Conservation (phyloP, 1,140 invertebrate genomes). For the Triops cancriformis region DNA sequence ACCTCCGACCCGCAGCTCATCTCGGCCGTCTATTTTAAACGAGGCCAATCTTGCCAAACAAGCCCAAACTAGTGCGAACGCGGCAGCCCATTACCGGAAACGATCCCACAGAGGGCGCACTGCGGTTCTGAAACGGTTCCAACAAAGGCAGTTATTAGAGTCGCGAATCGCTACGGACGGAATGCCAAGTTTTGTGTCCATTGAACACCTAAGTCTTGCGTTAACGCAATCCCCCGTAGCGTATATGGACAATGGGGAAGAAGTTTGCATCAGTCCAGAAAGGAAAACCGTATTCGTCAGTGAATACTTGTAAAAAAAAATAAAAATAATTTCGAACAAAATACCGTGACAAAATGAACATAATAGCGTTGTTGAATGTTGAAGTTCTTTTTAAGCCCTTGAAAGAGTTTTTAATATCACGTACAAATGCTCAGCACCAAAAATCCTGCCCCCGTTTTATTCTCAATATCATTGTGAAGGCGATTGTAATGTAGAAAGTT, state of each 20-base stretch:
- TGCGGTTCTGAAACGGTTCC: constrained; percentile 18
- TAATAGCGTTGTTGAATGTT: too few relatives aligned
- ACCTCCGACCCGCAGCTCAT: background rate
- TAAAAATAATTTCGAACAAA: background rate
- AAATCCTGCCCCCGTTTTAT: background rate
- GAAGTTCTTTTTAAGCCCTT: too few relatives aligned
- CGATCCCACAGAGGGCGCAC: background rate
- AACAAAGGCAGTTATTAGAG: constrained; percentile 14
- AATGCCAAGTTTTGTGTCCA: constrained; percentile 23
- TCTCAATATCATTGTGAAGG: background rate
- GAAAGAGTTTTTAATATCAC: background rate
- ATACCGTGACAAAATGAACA: too few relatives aligned
- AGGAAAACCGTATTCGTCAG: constrained; percentile 27
- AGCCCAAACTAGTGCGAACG: background rate
- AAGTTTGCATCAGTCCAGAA: background rate
- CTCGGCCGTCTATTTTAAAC: constrained; percentile 1
- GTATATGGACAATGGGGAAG: constrained; percentile 32
- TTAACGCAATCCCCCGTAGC: constrained; percentile 27
- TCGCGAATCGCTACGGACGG: background rate
- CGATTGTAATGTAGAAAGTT: background rate
- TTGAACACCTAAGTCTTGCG: constrained; percentile 26
- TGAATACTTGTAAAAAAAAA: constrained; percentile 23
- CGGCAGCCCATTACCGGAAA: background rate
- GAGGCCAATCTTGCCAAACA: constrained; percentile 3
- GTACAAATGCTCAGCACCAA: constrained; percentile 13